Conservation (phyloP, 1,140 invertebrate genomes). For the Papilio machaon region DNA sequence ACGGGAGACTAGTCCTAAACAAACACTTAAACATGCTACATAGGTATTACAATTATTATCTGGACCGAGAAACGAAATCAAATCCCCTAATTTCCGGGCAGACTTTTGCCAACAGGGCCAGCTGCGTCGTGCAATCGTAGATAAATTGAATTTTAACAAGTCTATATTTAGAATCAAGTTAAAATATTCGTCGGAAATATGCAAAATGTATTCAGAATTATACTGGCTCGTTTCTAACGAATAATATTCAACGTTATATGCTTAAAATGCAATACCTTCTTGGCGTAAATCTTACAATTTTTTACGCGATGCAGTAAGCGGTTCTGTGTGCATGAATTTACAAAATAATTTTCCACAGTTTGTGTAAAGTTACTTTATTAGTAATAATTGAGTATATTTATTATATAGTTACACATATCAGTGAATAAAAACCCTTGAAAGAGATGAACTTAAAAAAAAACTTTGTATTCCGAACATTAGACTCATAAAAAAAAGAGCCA, state of each 20-base stretch:
- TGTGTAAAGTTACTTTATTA: background rate
- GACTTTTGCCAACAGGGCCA: slow-evolving; percentile 39
- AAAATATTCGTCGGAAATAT: slow-evolving; percentile 27
- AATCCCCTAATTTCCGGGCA: slow-evolving; percentile 53
- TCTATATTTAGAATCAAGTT: slow-evolving; percentile 36
- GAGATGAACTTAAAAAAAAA: background rate
- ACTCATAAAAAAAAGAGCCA: background rate
- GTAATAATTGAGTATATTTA: background rate
- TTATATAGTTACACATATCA: background rate
- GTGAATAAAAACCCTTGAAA: background rate
- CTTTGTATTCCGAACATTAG: background rate
- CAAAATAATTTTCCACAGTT: slow-evolving; percentile 30
- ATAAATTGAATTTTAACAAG: slow-evolving; percentile 39
- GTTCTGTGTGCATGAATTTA: slow-evolving; percentile 33
- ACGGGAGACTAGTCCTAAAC: slow-evolving; percentile 55
- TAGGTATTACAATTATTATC: slow-evolving; percentile 60
- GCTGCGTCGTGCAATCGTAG: slow-evolving; percentile 39
- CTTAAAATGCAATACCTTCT: slow-evolving; percentile 37
- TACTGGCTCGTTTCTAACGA: slow-evolving; percentile 31
- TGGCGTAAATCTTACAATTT: slow-evolving; percentile 38
- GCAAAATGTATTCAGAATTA: slow-evolving; percentile 35
- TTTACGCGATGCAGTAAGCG: slow-evolving; percentile 27
- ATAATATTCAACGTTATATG: slow-evolving; percentile 39
- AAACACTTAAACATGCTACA: slow-evolving; percentile 56
- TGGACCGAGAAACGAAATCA: slow-evolving; percentile 46